Base-by-base conservation (phyloP, 2,888 invertebrate species). In the Lithophane socia region DNA sequence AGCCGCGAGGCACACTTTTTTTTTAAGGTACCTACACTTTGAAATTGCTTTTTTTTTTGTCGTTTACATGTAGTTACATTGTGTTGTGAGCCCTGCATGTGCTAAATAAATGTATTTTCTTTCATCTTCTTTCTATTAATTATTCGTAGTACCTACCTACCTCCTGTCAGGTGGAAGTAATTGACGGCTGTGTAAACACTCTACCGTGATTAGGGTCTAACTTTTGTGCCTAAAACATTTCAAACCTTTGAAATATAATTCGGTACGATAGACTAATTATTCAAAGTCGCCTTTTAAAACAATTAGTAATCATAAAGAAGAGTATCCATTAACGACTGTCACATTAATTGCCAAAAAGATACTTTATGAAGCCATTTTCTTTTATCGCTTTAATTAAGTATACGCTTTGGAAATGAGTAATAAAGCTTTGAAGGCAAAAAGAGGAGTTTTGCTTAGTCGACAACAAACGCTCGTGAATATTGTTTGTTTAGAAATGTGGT, bases 241-340 rank as follows among this genome's bases (percentile, higher is more conserved):
- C 49, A 68, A 49, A 60, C 44, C 71, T 79, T 83, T 83, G 68
- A 72, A 79, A 65, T 44, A 58, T n/a, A 61, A 73, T 66, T 58
- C 24, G 0, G n/a, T 58, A 18, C 29, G 47, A 60, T 29, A 49
- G 58, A 52, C 42, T 58, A 82, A 71, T 71, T 73, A 72, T 44
- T 58, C 12, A 18, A 74, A 54, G 65, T 63, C 13, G 21, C 13
- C 49, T 42, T 58, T 81, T 73, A 58, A 63, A 63, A 54, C 16
- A 47, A 54, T 60, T 24, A 58, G 3, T 49, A 47, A 42, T 79
- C 12, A 71, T 61, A 73, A 70, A 77, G 60, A 54, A 54, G 12
- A 52, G 44, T 61, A 66, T 24, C 52, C 65, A 85, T 72, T 77
- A 77, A 37, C 47, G 54, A 54, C 47, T 72, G 68, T 60, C 78